Percentiles rank a stretch among this genome's conserved stretches.
Conservation (phyloP, 2,797 vertebrate genomes). For the Podargus strigoides region DNA sequence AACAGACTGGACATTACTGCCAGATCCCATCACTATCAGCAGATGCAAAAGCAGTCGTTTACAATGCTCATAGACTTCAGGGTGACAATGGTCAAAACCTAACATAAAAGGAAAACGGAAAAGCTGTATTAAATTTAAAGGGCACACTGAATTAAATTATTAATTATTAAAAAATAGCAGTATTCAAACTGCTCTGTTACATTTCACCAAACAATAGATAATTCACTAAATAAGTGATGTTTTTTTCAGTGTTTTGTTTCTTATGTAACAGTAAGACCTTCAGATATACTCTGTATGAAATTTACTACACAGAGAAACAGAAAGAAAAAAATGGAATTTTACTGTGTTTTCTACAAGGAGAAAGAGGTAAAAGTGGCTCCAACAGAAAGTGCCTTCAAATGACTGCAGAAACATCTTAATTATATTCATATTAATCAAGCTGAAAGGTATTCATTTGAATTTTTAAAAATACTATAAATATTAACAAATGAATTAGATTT, state of each 20-base stretch:
- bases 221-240: background rate
- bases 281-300: background rate
- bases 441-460: background rate
- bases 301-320: background rate
- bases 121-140: background rate
- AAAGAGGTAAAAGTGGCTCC: background rate
- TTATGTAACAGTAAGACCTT: background rate
- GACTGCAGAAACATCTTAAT: background rate
- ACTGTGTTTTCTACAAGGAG: background rate
- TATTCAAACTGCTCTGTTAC: background rate
- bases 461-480: background rate
- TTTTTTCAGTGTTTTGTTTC: background rate
- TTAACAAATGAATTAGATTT: background rate
- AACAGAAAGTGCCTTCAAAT: background rate
- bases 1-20: conserved; percentile 86
- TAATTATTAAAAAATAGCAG: background rate
- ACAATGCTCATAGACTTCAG: conserved; percentile 98
- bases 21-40: conserved; percentile 89
- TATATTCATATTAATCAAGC: background rate
- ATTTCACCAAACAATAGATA: background rate
- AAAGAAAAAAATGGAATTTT: background rate
- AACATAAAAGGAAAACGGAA: background rate
- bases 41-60: conserved; percentile 95
- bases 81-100: conserved; percentile 98
- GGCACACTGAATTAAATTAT: background rate